Conservation (phyloP, 2,888 invertebrate genomes). For the Aethes cnicana region DNA sequence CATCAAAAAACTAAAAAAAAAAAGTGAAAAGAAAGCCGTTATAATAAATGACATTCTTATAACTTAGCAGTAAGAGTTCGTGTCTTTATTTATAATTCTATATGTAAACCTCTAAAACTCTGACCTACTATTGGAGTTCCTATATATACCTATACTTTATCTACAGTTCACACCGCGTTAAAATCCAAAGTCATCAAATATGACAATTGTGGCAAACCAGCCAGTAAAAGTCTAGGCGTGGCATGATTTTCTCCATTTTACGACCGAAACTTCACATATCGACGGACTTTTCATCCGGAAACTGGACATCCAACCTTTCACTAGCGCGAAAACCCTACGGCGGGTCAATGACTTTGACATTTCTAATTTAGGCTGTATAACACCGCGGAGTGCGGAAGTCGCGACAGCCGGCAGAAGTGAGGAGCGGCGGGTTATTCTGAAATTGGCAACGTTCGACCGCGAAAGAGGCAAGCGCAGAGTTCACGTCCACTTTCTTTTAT, state of each 20-base stretch:
- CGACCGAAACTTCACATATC: background rate
- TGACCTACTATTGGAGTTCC: too few species aligned
- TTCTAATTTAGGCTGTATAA: slow-evolving; percentile 35
- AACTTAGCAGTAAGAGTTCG: too few species aligned
- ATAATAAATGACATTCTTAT: too few species aligned
- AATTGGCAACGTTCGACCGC: slow-evolving; percentile 19
- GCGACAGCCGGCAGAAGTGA: background rate
- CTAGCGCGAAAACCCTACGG: slow-evolving; percentile 44
- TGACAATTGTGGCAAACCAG: too few species aligned
- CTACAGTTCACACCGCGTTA: too few species aligned
- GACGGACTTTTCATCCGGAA: slow-evolving; percentile 42
- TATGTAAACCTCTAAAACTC: too few species aligned
- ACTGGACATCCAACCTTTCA: slow-evolving; percentile 49
- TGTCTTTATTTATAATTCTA: too few species aligned
- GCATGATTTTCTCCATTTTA: slow-evolving; percentile 6
- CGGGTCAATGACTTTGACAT: slow-evolving; percentile 35
- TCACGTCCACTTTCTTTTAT: slow-evolving; percentile 35
- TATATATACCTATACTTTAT: too few species aligned
- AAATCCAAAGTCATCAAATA: too few species aligned
- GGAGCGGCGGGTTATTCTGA: background rate
- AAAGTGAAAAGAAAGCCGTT: too few species aligned
- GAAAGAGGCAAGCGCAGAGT: slow-evolving; percentile 20
- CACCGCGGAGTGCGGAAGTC: slow-evolving; percentile 6
- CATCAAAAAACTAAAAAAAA: too few species aligned
- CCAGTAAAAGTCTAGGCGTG: too few species aligned